Percentiles rank a stretch among this genome's conserved stretches.
Evolutionary conservation across 2,888 invertebrate genomes (phyloP).

Genomic region (Cacoxenus indagator): DNA sequence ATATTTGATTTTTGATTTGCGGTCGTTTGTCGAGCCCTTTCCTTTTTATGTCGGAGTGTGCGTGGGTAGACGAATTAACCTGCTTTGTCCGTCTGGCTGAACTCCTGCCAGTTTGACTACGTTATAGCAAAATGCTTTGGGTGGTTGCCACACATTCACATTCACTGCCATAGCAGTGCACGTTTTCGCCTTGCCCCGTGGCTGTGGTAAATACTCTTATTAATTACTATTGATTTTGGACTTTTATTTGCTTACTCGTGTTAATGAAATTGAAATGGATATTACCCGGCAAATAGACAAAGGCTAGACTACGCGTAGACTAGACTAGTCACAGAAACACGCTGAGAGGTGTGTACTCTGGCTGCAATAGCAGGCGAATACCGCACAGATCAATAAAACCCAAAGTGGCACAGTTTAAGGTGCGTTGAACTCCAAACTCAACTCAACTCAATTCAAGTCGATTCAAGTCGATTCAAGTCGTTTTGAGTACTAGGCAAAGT

Average conservation of each 20-base stretch:
- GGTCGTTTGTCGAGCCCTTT: slow-evolving; percentile 32
- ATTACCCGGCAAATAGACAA: slow-evolving; percentile 8
- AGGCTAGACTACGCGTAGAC: neutral
- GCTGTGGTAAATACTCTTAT: slow-evolving; percentile 36
- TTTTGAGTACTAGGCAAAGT: slow-evolving; percentile 2
- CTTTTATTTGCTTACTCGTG: slow-evolving; percentile 45
- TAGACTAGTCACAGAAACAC: neutral
- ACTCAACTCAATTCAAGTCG: neutral
- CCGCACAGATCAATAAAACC: slow-evolving; percentile 12
- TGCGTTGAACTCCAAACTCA: neutral
- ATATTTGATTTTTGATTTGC: slow-evolving; percentile 63
- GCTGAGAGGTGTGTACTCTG: no score
- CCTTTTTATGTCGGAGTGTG: neutral
- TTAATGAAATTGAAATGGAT: slow-evolving; percentile 61
- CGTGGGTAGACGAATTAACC: neutral
- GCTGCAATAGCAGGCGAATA: neutral
- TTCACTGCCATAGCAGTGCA: neutral
- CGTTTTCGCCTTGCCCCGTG: no score
- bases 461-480: neutral
- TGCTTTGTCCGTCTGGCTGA: neutral
- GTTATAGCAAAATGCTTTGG: no score
- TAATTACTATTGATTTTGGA: slow-evolving; percentile 62
- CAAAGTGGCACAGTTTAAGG: slow-evolving; percentile 18
- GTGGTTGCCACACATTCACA: neutral
- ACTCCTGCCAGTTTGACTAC: neutral